Base-by-base conservation (phyloP, 1,140 invertebrate genomes). In the Ceratitis capitata region DNA sequence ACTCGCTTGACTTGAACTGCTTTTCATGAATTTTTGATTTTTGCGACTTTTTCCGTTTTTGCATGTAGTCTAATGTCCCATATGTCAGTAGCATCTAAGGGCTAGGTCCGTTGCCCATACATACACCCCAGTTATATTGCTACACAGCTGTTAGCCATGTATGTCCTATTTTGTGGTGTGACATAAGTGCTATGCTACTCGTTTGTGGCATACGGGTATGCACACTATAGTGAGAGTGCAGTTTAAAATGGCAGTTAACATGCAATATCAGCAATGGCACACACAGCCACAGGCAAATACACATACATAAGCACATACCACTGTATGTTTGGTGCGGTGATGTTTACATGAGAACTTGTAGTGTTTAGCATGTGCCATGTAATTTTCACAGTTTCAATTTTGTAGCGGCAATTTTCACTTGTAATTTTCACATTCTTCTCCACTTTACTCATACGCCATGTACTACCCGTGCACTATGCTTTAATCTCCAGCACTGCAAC, bases 381-480 rank as follows among this genome's bases (percentile, higher is more conserved):
- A 74, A 42, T 74, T 74, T 74, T 74, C 69, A 74, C 69, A 35
- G 69, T 74, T 74, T 42, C 69, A 74, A n/a, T 74, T 61, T 74
- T 74, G 39, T 7, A 42, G 45, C 69, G 45, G 35, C 69, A 42
- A 74, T 74, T 74, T 74, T 42, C 69, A 74, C 69, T 45, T 19
- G 29, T 74, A 74, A 32, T 42, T 74, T 74, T 45, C 26, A 26
- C 32, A 5, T 74, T 42, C 35, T 19, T 23, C n/a, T 0, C 39
- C 39, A 6, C 69, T 12, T n/a, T 10, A 32, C 32, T 4, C 32
- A 19, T 5, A 58, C 23, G 10, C 0, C 53, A 26, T 6, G 6
- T 23, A 56, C 19, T 5, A n/a, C n/a, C n/a, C n/a, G 47, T 49
- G 7, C 14, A 14, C 7, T 19, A 53, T 35, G 35, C 23, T 64